phyloP scores from a whole-genome alignment of 1,140 invertebrate genomes.

The Drosophila pseudoananassae region DNA sequence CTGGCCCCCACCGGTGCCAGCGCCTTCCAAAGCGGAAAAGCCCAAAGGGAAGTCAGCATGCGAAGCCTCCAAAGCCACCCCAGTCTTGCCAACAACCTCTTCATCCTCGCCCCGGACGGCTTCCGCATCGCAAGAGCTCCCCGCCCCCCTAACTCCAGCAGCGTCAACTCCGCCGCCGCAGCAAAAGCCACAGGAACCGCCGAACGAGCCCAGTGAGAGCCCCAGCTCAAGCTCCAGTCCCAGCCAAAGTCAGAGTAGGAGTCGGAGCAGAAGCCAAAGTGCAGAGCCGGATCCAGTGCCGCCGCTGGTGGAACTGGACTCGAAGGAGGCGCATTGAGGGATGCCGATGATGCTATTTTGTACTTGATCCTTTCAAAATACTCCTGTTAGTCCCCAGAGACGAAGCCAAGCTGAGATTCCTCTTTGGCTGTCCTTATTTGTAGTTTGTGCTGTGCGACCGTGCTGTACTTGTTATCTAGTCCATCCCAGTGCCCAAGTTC shows the following conservation, averaged over 20 bases:
- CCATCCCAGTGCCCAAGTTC: slow-evolving; percentile 32
- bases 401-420: not conserved
- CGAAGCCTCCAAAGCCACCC: not conserved
- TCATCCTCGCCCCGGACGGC: not conserved
- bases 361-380: slow-evolving; percentile 35
- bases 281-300: slow-evolving; percentile 32
- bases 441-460: slow-evolving; percentile 12
- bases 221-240: slow-evolving; percentile 4
- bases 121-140: not conserved
- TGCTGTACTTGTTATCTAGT: slow-evolving; percentile 57
- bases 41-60: slow-evolving; percentile 8
- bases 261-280: slow-evolving; percentile 17
- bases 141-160: slow-evolving; percentile 15
- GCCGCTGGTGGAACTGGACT: slow-evolving; percentile 42
- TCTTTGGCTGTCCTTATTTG: slow-evolving; percentile 28
- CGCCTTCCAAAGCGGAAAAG: slow-evolving; percentile 9
- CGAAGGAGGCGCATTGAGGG: slow-evolving; percentile 23
- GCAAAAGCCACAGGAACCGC: not conserved
- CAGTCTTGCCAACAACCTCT: not conserved
- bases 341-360: slow-evolving; percentile 21
- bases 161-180: not conserved
- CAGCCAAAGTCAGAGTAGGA: slow-evolving; percentile 18
- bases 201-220: not conserved
- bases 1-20: slow-evolving; percentile 12
- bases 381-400: slow-evolving; percentile 17